Percentiles rank a stretch among this genome's conserved stretches.
Conservation (phyloP, 2,888 invertebrate species). For the Falcaria lacertinaria region DNA sequence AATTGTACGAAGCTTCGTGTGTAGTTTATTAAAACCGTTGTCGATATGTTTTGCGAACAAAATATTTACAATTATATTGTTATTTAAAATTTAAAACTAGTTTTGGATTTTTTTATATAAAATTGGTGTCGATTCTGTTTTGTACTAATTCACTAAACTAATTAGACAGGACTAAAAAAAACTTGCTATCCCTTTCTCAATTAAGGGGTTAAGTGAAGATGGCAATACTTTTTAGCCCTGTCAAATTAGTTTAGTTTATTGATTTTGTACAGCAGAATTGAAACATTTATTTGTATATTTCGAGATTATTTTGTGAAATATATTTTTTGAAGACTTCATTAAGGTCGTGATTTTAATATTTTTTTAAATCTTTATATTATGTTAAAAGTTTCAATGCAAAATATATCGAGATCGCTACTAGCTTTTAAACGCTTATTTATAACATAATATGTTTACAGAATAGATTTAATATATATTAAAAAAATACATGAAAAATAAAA, state of each 20-base stretch:
- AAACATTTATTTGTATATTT: background rate
- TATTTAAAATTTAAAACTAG: no score
- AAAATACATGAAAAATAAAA: conserved; percentile 25
- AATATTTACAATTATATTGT: background rate
- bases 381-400: conserved; percentile 5
- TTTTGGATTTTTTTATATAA: no score
- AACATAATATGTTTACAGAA: conserved; percentile 38
- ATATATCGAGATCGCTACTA: background rate
- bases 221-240: no score
- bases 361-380: conserved; percentile 14
- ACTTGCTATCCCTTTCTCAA: no score
- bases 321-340: background rate
- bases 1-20: conserved; percentile 26
- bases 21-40: conserved; percentile 16
- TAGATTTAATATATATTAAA: conserved; percentile 37
- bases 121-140: no score
- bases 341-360: background rate
- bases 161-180: no score
- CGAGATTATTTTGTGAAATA: background rate
- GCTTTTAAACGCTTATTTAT: conserved; percentile 40
- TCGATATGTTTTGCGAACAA: background rate
- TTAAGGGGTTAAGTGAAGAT: no score
- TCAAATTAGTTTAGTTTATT: no score
- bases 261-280: no score
- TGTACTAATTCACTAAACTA: no score